Evolutionary conservation across 1,140 invertebrate species (phyloP), one percentile per base, ranked within the genome.

Genomic region (Cephus cinctus): DNA sequence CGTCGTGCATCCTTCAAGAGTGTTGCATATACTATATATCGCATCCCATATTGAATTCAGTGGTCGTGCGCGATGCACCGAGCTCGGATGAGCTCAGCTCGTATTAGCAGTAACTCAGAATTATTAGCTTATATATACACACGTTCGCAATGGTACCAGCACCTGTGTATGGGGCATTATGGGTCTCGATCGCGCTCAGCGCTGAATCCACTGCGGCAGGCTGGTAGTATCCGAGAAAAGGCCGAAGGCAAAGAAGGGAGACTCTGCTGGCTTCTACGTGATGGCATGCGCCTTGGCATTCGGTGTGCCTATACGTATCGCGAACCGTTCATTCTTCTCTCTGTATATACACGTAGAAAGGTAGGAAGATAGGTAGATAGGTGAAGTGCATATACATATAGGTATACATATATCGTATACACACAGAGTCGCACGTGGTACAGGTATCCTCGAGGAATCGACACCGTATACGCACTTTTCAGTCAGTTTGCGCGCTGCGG

Each of bases 61-160:
- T 34, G 30, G 25, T 9, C 32, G 35, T 30, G 32, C 12, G 20
- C 6, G 3, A 44, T 21, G 18, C 25, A 14, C 50, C 34, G 46
- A 8, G 27, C 6, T 36, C 15, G 11, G n/a, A n/a, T n/a, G n/a
- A n/a, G 36, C 14, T 11, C 21, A 9, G 18, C 43, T 47, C 34
- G 51, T 49, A 52, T 65, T 65, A 58, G 39, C 57, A 58, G 44
- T 56, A 59, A 61, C 45, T 57, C 52, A 46, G 54, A 58, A 61
- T 63, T 65, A 65, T 67, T 65, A 59, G 54, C 46, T 46, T 54
- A 46, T 48, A 18, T 35, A 38, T n/a, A n/a, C n/a, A 23, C 15
- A 40, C 38, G 19, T 25, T 21, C 41, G 32, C 25, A 31, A 31
- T 20, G 30, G 41, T 12, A 43, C 32, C 23, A n/a, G 32, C 32